These are phyloP conservation scores for Rhombomys opimus DNA, from an alignment of 2,113 vertebrate genomes.

Conservation along the genomic window DNA sequence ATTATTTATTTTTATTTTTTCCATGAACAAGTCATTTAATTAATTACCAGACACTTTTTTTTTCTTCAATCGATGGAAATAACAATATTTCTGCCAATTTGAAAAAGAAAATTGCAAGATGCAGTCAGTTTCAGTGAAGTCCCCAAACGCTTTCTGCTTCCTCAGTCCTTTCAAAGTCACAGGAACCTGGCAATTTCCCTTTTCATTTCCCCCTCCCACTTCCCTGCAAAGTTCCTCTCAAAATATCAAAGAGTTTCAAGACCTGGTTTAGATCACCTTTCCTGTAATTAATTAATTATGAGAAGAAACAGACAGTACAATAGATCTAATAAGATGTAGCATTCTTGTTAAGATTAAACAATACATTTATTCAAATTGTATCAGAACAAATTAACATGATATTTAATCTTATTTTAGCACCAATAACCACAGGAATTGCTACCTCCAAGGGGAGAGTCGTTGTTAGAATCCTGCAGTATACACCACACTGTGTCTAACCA, in stretches of 20 bases:
- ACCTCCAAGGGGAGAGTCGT: conserved; percentile 71
- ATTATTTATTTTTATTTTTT: conserved; percentile 88
- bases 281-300: conserved; percentile 81
- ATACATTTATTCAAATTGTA: conserved; percentile 82
- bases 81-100: conserved; percentile 85
- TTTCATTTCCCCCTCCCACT: conserved; percentile 79
- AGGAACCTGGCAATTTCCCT: conserved; percentile 75
- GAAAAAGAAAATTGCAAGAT: conserved; percentile 85
- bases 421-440: conserved; percentile 85
- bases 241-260: conserved; percentile 75
- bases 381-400: conserved; percentile 78
- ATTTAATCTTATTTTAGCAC: conserved; percentile 88
- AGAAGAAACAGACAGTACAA: conserved; percentile 86
- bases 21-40: conserved; percentile 90
- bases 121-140: conserved; percentile 81
- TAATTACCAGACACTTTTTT: conserved; percentile 88
- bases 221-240: conserved; percentile 70
- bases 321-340: conserved; percentile 83
- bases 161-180: conserved; percentile 75
- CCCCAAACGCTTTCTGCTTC: conserved; percentile 78
- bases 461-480: conserved; percentile 67
- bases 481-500: conserved; percentile 70
- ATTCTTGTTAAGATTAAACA: conserved; percentile 84
- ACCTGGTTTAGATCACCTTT: conserved; percentile 83
- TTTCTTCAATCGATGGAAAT: conserved; percentile 86